Conservation (phyloP, 2,888 invertebrate species). For the Prenolepis imparis region DNA sequence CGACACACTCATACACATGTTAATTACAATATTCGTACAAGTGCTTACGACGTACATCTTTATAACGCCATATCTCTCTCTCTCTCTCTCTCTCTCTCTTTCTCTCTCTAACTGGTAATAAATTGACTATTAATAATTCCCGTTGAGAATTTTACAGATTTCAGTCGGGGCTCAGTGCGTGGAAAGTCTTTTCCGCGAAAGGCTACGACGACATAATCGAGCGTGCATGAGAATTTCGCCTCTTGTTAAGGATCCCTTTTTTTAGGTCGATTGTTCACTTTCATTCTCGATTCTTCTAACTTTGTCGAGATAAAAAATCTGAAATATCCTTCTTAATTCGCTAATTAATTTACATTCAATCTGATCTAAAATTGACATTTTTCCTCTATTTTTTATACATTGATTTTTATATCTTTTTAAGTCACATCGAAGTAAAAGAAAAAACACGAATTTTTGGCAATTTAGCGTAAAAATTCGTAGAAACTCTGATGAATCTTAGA, state of each 20-base stretch:
- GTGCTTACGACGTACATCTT: conserved; percentile 70
- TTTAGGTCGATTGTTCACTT: neutral
- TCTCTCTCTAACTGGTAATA: conserved; percentile 80
- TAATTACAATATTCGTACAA: conserved; percentile 78
- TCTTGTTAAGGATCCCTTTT: neutral
- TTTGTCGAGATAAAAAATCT: neutral
- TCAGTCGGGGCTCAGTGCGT: conserved; percentile 82
- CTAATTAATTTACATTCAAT: neutral
- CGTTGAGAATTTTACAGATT: conserved; percentile 83
- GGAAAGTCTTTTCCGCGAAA: conserved; percentile 63
- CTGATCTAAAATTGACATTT: neutral
- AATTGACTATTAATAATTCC: conserved; percentile 85
- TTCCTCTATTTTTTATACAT: neutral
- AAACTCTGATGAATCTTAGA: neutral
- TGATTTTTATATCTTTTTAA: neutral
- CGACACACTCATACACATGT: conserved; percentile 70
- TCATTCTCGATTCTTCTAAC: neutral
- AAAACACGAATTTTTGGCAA: neutral
- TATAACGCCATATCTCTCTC: conserved; percentile 26
- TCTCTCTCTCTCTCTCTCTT: conserved; percentile 11
- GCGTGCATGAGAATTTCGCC: conserved; percentile 37
- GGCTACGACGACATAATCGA: conserved; percentile 41
- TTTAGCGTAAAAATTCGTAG: neutral
- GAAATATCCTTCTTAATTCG: neutral
- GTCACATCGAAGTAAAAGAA: neutral